phyloP scores from a whole-genome alignment of 2,888 invertebrate species.

The Polydrusus cervinus region DNA sequence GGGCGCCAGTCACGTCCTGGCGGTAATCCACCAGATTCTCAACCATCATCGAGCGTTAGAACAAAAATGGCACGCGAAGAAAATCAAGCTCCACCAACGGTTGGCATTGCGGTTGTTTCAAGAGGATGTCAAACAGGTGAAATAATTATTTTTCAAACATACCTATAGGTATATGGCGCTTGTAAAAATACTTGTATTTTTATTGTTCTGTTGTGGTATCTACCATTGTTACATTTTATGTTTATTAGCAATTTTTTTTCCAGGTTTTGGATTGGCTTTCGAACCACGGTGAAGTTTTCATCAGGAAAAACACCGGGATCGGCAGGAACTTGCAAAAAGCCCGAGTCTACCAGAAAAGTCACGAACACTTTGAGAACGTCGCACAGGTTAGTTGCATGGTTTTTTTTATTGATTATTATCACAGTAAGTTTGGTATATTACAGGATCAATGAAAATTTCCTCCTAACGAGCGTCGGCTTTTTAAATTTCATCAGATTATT shows the following conservation, averaged over 20 bases:
- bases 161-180: no score
- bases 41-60: constrained; percentile 95
- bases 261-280: constrained; percentile 97
- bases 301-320: constrained; percentile 97
- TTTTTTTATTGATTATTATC: neutral
- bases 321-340: constrained; percentile 96
- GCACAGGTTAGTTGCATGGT: constrained; percentile 83
- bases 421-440: no score
- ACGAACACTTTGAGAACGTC: constrained; percentile 98
- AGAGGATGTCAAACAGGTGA: constrained; percentile 96
- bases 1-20: constrained; percentile 96
- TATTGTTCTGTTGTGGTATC: neutral
- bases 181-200: no score
- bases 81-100: constrained; percentile 95
- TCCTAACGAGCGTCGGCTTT: no score
- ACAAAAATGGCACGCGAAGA: constrained; percentile 95
- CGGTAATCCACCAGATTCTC: constrained; percentile 96
- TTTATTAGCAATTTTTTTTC: constrained; percentile 57
- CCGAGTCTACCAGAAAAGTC: constrained; percentile 96
- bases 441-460: no score
- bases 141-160: neutral
- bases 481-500: no score
- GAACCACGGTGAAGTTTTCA: constrained; percentile 97
- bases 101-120: constrained; percentile 94
- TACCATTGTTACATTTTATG: no score